Evolutionary conservation across 2,113 vertebrate genomes (phyloP).

Genomic region (Bagarius yarrelli): DNA sequence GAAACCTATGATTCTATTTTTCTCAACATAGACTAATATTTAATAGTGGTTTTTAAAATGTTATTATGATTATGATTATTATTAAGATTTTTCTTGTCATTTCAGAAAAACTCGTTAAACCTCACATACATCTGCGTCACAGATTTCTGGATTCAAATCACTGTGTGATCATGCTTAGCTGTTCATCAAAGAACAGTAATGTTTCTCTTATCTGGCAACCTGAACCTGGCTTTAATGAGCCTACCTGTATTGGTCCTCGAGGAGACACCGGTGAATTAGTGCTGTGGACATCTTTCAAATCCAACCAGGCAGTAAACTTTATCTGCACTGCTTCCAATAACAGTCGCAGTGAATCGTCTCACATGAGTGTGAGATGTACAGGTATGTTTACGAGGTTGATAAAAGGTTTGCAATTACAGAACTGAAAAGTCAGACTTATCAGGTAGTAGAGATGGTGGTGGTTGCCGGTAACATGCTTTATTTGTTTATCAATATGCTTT

Average conservation of each 20-base stretch:
- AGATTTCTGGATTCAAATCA: neutral
- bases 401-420: neutral
- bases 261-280: neutral
- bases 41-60: neutral
- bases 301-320: neutral
- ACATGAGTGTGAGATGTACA: neutral
- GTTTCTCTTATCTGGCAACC: neutral
- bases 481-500: no score
- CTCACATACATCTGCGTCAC: neutral
- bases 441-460: no score
- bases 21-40: neutral
- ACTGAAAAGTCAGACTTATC: neutral
- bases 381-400: neutral
- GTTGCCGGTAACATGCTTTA: no score
- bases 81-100: neutral
- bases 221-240: neutral
- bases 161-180: neutral
- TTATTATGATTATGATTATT: neutral
- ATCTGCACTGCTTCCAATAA: neutral
- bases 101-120: neutral
- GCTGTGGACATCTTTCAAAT: neutral
- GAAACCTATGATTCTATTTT: neutral
- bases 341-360: neutral
- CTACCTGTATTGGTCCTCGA: no score
- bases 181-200: neutral